These are phyloP conservation scores for Lasioglossum morio DNA, from an alignment of 2,888 invertebrate genomes.

Conservation along the genomic window DNA sequence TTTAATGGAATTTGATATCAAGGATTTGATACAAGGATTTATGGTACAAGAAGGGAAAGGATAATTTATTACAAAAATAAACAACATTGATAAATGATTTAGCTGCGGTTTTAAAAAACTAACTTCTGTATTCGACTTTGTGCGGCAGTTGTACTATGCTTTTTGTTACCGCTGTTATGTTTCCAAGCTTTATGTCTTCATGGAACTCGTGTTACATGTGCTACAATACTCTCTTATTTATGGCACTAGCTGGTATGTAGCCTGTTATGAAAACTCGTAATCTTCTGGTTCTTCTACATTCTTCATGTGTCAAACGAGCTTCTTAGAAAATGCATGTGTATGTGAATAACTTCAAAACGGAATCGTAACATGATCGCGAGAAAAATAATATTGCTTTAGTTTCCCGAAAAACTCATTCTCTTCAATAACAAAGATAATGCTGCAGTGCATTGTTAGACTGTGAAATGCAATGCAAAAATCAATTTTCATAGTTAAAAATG, in stretches of 20 bases:
- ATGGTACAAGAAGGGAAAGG: not conserved
- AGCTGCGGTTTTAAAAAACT: not conserved
- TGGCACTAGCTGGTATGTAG: not conserved
- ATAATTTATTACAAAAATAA: not conserved
- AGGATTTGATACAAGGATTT: too few species aligned
- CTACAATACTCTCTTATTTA: not conserved
- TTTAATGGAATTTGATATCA: not conserved
- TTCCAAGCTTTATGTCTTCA: not conserved
- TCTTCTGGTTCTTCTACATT: not conserved
- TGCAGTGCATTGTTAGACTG: too few species aligned
- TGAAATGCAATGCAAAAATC: too few species aligned
- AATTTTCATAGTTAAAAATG: too few species aligned
- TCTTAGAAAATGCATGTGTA: too few species aligned
- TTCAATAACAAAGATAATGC: too few species aligned
- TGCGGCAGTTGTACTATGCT: not conserved
- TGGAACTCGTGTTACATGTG: not conserved
- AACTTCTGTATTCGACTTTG: not conserved
- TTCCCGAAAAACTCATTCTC: too few species aligned
- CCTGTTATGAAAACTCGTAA: not conserved
- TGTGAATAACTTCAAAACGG: too few species aligned
- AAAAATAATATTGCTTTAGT: too few species aligned
- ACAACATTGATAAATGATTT: not conserved
- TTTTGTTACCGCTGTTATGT: not conserved
- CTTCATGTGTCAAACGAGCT: not conserved
- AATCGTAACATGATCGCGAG: too few species aligned